phyloP scores from a whole-genome alignment of 1,140 invertebrate genomes.

The Drosophila melanica region DNA sequence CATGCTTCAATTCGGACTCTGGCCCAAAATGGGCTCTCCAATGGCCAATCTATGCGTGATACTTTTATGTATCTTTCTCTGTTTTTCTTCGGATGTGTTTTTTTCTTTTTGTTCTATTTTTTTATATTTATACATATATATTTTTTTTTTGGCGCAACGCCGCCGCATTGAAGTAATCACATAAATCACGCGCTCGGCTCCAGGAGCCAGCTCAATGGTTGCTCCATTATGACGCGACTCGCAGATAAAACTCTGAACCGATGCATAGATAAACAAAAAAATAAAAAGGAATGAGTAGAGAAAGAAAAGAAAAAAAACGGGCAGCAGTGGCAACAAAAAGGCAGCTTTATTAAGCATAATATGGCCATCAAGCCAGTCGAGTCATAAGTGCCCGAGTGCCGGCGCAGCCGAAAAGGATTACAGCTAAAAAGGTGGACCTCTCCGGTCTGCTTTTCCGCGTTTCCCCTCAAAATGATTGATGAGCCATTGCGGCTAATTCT shows the following conservation, averaged over 20 bases:
- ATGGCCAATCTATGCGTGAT: conserved; percentile 19
- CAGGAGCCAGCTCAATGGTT: conserved; percentile 61
- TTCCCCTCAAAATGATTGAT: conserved; percentile 61
- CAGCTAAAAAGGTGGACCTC: conserved; percentile 4
- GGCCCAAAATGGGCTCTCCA: conserved; percentile 29
- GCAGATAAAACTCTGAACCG: conserved; percentile 67
- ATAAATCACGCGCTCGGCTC: conserved; percentile 73
- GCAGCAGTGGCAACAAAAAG: conserved; percentile 10
- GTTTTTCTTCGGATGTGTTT: conserved; percentile 17
- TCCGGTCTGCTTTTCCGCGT: background rate
- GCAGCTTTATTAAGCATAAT: conserved; percentile 80
- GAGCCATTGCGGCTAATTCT: conserved; percentile 78
- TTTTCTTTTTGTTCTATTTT: conserved; percentile 15
- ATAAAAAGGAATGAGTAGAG: conserved; percentile 25
- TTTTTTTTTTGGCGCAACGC: conserved; percentile 73
- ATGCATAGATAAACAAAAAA: conserved; percentile 66
- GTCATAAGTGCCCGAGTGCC: conserved; percentile 50
- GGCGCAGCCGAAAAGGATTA: conserved; percentile 22
- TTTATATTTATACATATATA: background rate
- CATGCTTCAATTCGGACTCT: conserved; percentile 33
- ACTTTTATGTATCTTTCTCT: conserved; percentile 35
- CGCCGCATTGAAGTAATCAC: conserved; percentile 82
- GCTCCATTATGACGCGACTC: conserved; percentile 75
- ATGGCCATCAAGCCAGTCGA: conserved; percentile 76
- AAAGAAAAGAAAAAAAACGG: conserved; percentile 41